Evolutionary conservation across 2,113 vertebrate genomes (phyloP).

Genomic region (Seriola rivoliana): DNA sequence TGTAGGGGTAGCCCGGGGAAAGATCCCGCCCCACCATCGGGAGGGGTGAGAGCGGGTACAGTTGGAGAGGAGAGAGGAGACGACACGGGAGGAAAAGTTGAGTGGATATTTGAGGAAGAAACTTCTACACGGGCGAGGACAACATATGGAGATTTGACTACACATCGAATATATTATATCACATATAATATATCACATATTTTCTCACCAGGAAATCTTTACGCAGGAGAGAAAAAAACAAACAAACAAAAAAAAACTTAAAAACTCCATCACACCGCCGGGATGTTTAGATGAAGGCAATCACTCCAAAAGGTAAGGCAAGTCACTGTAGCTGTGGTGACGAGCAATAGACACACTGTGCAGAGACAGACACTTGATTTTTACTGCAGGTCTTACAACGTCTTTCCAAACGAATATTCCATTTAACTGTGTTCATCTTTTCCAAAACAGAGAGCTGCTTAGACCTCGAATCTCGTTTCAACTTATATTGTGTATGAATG

Average conservation of each 20-base stretch:
- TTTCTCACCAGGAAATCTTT: neutral
- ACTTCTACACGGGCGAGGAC: neutral
- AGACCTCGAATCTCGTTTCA: neutral
- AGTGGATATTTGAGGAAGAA: slow-evolving; percentile 10
- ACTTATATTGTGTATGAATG: neutral
- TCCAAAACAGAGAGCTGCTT: neutral
- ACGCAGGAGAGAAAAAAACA: slow-evolving; percentile 9
- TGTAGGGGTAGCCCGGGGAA: slow-evolving; percentile 1
- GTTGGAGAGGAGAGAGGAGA: slow-evolving; percentile 12
- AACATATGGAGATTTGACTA: slow-evolving; percentile 22
- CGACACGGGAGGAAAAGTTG: slow-evolving; percentile 2
- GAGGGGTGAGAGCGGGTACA: slow-evolving; percentile 2
- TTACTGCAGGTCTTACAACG: too few relatives aligned
- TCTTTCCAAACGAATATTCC: neutral
- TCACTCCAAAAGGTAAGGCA: slow-evolving; percentile 41
- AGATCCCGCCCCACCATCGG: slow-evolving; percentile 57
- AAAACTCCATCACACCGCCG: neutral
- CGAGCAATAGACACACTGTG: neutral
- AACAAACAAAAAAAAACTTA: neutral
- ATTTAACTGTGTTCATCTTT: neutral
- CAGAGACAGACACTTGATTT: neutral
- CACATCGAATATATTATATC: neutral
- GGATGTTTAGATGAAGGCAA: slow-evolving; percentile 40
- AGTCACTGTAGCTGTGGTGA: neutral
- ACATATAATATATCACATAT: rapidly evolving